Evolutionary conservation across 2,797 vertebrate species (phyloP).

Genomic region (Liparis tanakae): DNA sequence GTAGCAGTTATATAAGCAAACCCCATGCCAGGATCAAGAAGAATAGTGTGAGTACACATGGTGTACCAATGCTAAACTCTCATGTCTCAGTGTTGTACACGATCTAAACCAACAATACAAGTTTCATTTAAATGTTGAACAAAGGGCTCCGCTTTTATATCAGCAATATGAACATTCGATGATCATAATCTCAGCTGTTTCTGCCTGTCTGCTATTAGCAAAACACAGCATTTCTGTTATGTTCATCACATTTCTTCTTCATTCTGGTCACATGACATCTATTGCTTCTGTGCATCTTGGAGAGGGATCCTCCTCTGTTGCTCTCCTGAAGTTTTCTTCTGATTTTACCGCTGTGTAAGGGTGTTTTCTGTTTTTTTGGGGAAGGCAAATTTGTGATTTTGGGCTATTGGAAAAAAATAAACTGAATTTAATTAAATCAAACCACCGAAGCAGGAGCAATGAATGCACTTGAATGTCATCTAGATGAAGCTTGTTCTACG

Average conservation of each 20-base stretch:
- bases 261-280: too few relatives aligned
- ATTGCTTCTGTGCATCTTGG: too few relatives aligned
- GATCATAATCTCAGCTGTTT: background rate
- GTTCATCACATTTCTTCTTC: too few relatives aligned
- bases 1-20: slow-evolving; percentile 3
- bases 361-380: too few relatives aligned
- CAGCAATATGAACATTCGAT: background rate
- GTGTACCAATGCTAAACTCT: background rate
- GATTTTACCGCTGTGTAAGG: too few relatives aligned
- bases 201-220: background rate
- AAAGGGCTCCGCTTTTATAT: background rate
- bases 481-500: background rate
- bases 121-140: background rate
- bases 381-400: too few relatives aligned
- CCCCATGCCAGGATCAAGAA: slow-evolving; percentile 1
- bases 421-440: too few relatives aligned
- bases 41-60: background rate
- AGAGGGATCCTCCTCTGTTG: too few relatives aligned
- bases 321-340: too few relatives aligned
- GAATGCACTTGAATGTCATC: background rate
- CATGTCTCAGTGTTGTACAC: background rate
- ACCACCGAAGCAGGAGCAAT: background rate
- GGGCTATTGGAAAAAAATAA: too few relatives aligned
- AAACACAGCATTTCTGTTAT: too few relatives aligned
- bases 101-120: background rate